phyloP scores from a whole-genome alignment of 2,113 vertebrate genomes.

The Pterocles burchelli region DNA sequence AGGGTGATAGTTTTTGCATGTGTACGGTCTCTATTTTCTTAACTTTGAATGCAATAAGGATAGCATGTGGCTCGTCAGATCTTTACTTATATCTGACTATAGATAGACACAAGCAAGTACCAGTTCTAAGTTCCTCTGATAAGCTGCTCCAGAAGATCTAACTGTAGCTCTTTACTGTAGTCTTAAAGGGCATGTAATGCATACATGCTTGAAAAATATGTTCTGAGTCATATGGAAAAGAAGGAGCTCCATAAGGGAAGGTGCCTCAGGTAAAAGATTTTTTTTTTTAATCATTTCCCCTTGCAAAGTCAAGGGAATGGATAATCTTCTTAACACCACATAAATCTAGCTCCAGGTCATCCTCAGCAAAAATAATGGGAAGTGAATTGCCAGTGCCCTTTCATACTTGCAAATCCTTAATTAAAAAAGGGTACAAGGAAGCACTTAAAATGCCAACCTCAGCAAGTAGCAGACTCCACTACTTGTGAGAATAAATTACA shows the following conservation, averaged over 20 bases:
- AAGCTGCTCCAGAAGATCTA: not conserved
- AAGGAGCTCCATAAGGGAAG: not conserved
- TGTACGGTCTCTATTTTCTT: not conserved
- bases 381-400: not conserved
- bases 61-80: not conserved
- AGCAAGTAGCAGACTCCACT: not conserved
- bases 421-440: not conserved
- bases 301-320: not conserved
- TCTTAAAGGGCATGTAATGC: not conserved
- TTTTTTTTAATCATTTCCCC: not conserved
- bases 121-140: not conserved
- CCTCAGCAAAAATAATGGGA: not conserved
- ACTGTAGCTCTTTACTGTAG: not conserved
- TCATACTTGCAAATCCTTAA: not conserved
- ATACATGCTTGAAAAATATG: not conserved
- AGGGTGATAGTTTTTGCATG: not conserved
- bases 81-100: not conserved
- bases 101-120: rapidly evolving
- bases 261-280: not conserved
- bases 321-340: not conserved
- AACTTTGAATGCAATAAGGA: not conserved
- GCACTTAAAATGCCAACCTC: not conserved
- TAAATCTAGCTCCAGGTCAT: conserved; percentile 10
- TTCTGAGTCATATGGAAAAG: not conserved
- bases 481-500: not conserved